A percentile compares a stretch with the other conserved stretches of the same genome.
Evolutionary conservation across 30 jellyfish, hydroid and myxozoan species (phyloP).

Genomic region (Cassiopea xamachana): DNA sequence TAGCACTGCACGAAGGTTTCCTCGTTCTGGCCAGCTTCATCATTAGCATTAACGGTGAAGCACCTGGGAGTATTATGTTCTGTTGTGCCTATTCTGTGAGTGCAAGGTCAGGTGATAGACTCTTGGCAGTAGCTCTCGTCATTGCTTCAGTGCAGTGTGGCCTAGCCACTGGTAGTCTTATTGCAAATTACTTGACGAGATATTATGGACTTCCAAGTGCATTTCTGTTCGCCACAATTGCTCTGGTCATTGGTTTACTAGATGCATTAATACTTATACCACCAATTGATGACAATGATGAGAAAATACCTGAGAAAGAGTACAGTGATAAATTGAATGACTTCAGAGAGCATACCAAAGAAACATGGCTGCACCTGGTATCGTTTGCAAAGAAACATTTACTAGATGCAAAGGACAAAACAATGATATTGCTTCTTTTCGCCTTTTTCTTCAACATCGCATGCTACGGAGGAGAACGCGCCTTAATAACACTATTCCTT

Average conservation of each 20-base stretch:
- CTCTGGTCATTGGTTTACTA: not conserved
- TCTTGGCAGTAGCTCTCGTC: not conserved
- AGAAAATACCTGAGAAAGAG: not conserved
- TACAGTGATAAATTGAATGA: not conserved
- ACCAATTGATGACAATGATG: not conserved
- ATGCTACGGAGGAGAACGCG: not conserved
- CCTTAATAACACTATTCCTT: not conserved
- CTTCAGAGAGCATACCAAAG: not conserved
- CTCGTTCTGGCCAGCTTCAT: not conserved
- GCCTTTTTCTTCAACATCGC: not conserved
- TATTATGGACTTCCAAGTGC: not conserved
- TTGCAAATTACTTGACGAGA: not conserved
- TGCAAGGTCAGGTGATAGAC: not conserved
- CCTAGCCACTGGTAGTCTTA: not conserved
- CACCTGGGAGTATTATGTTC: not conserved
- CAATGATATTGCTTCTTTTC: not conserved
- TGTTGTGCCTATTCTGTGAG: not conserved
- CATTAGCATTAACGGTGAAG: not conserved
- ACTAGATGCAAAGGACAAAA: not conserved
- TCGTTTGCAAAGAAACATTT: not conserved
- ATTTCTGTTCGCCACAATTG: not conserved
- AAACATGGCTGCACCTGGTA: not conserved
- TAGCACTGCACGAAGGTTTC: not conserved
- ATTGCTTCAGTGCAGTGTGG: not conserved
- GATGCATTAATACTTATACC: not conserved